A percentile compares a stretch with the other conserved stretches of the same genome.
Evolutionary conservation across 2,888 invertebrate genomes (phyloP).

Genomic region (Chorisops tibialis): DNA sequence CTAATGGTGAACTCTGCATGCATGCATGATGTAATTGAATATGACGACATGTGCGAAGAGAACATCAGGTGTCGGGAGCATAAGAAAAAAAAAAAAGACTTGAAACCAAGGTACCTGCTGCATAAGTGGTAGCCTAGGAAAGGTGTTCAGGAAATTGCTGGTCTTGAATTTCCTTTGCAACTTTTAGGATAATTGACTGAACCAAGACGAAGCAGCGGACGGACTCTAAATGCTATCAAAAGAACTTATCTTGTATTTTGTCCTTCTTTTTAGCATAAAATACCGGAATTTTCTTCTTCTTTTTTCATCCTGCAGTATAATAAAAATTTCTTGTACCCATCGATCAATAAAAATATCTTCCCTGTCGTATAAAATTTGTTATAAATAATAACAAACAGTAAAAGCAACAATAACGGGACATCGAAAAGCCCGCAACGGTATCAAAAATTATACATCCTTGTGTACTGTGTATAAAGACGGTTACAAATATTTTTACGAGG

Average conservation of each 20-base stretch:
- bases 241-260: not conserved
- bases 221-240: not conserved
- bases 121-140: no score
- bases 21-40: not conserved
- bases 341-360: conserved; percentile 2
- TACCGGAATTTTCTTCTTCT: not conserved
- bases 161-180: no score
- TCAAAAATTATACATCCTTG: not conserved
- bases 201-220: no score
- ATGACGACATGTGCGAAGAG: no score
- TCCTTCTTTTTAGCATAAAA: not conserved
- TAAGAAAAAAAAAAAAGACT: no score
- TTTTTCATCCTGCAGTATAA: not conserved
- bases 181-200: no score
- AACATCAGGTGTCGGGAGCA: no score
- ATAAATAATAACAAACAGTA: conserved; percentile 7
- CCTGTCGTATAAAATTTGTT: conserved; percentile 1
- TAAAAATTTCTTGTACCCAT: not conserved
- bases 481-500: conserved; percentile 17
- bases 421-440: no score
- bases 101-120: no score
- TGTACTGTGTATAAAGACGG: not conserved
- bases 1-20: not conserved
- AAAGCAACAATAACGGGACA: not conserved
- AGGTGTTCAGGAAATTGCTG: no score